phyloP scores from a whole-genome alignment of 2,797 vertebrate genomes.

The Characodon lateralis region DNA sequence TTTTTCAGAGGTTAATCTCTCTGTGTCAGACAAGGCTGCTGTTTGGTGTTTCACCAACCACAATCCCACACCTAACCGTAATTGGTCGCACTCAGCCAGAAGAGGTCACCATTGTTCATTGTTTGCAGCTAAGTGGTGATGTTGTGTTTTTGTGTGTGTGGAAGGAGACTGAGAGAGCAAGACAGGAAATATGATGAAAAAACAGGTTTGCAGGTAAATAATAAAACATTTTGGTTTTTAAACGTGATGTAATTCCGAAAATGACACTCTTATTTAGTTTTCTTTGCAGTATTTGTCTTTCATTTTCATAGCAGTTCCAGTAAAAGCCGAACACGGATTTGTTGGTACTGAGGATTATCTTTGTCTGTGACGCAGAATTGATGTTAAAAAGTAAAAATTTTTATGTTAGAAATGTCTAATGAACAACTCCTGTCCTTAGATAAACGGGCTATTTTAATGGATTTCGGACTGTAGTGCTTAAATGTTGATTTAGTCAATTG shows the following conservation, averaged over 20 bases:
- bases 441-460: background rate
- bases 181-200: background rate
- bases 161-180: background rate
- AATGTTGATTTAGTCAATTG: background rate
- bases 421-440: background rate
- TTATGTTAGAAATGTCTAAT: background rate
- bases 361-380: background rate
- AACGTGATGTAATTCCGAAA: background rate
- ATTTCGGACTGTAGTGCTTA: too few relatives aligned
- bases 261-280: background rate
- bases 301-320: background rate
- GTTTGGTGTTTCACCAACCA: constrained; percentile 22
- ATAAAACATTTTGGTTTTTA: background rate
- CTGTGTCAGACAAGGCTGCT: background rate
- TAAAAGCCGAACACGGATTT: background rate
- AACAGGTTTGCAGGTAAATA: background rate
- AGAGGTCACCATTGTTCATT: constrained; percentile 65
- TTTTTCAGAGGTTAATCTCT: constrained; percentile 3
- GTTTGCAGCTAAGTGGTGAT: constrained; percentile 37
- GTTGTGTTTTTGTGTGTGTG: constrained; percentile 21
- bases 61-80: constrained; percentile 45
- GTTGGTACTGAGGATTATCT: background rate
- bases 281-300: background rate
- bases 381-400: background rate
- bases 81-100: constrained; percentile 47